Evolutionary conservation across 1,140 invertebrate species (phyloP), one percentile per base, ranked within the genome.

Genomic region (Anadara kagoshimensis): DNA sequence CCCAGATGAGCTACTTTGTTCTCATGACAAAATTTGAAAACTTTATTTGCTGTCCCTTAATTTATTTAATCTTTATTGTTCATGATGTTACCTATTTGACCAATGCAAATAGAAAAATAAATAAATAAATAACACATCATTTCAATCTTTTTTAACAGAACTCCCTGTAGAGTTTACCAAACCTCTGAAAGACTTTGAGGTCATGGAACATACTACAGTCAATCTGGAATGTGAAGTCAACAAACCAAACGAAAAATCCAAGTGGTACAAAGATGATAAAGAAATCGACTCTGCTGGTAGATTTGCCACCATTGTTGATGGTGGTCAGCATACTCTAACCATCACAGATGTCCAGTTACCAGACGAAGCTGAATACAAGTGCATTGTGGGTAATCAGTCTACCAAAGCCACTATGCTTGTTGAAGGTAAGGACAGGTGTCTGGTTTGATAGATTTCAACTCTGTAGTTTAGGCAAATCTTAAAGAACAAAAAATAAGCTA

Each of bases 251-350:
- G 69, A 69, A 61, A 47, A 63, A 36, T 76, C 77, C 41, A 78
- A 76, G 73, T 99, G 98, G 98, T 96, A 93, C 87, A 96, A 96
- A 87, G 94, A 95, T 78, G 94, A 94, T 43, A 93, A 97, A 90
- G 80, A 79, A 67, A 54, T 88, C 5, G 69, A 67, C 43, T 71
- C 78, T 20, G 79, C 74, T 63, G 95, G 97, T 83, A 95, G 96
- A 73, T 91, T 97, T 54, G 95, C 96, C 24, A 78, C 85, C 16
- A 59, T 63, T 44, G 76, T 79, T 24, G 87, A 89, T 66, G 74
- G 75, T 7, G 83, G 76, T 53, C 69, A 74, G 10, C 87, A 89
- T 47, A 83, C 81, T 63, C 78, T 89, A 22, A 77, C 80, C 58
- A 81, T 89, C n/a, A 72, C 78, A 14, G 80, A 86, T 58, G 78